Conservation (phyloP, 2,113 vertebrate genomes). For the Epinephelus moara region DNA sequence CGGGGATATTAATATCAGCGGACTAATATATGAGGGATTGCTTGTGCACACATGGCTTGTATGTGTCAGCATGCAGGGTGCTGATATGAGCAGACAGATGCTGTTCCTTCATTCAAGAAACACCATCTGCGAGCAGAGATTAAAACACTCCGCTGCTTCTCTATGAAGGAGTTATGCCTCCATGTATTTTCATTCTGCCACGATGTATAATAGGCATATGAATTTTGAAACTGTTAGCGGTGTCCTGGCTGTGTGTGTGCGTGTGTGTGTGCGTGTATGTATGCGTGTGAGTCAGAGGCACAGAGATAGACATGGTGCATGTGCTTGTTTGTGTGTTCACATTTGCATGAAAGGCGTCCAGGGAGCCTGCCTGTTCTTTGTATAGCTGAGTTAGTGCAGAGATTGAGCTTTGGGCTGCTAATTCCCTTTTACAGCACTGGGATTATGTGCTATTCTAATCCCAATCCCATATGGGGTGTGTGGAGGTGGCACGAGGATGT, state of each 20-base stretch:
- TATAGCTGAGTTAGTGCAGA: conserved; percentile 56
- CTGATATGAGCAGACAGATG: conserved; percentile 64
- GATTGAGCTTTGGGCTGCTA: conserved; percentile 75
- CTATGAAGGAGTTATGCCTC: conserved; percentile 15
- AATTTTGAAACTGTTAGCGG: not conserved
- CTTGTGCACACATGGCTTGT: conserved; percentile 40
- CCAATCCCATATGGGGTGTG: conserved; percentile 78
- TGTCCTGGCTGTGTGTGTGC: not conserved
- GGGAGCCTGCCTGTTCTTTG: conserved; percentile 49
- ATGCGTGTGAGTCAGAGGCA: conserved; percentile 26
- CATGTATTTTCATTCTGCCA: conserved; percentile 29
- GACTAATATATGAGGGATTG: conserved; percentile 47
- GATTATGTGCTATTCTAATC: conserved; percentile 86
- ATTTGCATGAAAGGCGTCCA: conserved; percentile 24
- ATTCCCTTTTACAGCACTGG: conserved; percentile 78
- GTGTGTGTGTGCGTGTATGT: not conserved
- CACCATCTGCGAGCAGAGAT: conserved; percentile 71
- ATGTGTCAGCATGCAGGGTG: conserved; percentile 43
- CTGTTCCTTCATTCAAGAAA: conserved; percentile 63
- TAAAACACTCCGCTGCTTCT: conserved; percentile 49
- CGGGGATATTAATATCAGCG: conserved; percentile 36
- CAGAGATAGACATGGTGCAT: conserved; percentile 1
- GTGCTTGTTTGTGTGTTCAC: conserved; percentile 29
- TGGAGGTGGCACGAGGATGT: conserved; percentile 74
- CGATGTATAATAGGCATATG: conserved; percentile 16